Evolutionary conservation across 2,113 vertebrate species (phyloP).

Genomic region (Hippopotamus amphibius): DNA sequence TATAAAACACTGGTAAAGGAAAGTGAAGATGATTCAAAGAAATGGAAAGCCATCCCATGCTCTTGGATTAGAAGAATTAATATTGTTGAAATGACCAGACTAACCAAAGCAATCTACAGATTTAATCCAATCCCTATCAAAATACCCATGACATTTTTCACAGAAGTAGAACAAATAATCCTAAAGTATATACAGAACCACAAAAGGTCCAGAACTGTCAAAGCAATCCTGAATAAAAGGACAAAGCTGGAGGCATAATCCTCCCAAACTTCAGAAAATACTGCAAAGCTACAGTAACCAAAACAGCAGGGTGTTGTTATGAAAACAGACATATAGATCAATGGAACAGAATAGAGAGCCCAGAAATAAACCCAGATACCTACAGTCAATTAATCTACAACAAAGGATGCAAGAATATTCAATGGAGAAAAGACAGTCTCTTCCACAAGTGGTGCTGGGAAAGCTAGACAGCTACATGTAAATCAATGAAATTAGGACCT

Average conservation of each 20-base stretch:
- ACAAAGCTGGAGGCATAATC: neutral
- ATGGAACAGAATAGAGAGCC: neutral
- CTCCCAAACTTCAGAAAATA: neutral
- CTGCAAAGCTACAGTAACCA: neutral
- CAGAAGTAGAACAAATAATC: neutral
- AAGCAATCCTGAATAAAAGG: neutral
- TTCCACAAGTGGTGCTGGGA: neutral
- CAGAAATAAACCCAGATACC: neutral
- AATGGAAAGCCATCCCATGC: neutral
- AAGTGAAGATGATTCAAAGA: neutral
- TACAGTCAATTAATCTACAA: neutral
- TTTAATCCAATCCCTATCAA: neutral
- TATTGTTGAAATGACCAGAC: neutral
- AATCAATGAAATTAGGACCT: neutral
- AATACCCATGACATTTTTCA: neutral
- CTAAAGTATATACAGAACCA: neutral
- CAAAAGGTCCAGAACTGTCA: neutral
- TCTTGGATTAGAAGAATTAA: neutral
- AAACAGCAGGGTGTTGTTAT: accelerated
- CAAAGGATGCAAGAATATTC: neutral
- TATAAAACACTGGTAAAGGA: neutral
- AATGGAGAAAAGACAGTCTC: neutral
- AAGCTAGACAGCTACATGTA: neutral
- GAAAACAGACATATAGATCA: neutral
- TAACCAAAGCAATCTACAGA: neutral